Evolutionary conservation across 2,888 invertebrate species (phyloP).

Genomic region (Minunthozetes semirufus): DNA sequence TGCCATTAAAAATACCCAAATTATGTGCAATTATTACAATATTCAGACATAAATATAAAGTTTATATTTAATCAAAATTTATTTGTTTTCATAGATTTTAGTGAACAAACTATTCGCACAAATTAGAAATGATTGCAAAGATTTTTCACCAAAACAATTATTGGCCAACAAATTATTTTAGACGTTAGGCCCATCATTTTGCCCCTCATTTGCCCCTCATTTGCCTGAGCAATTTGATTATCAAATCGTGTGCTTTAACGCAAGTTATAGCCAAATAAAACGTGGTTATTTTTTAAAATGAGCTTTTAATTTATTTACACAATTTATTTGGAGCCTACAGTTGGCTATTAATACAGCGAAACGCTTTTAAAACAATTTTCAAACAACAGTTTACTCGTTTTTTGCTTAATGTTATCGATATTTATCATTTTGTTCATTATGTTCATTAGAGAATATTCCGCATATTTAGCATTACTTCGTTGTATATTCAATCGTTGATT

Average conservation of each 20-base stretch:
- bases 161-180: too few species aligned
- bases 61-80: background rate
- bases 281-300: too few species aligned
- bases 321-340: too few species aligned
- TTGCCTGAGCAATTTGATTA: too few species aligned
- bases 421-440: background rate
- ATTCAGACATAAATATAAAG: background rate
- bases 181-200: too few species aligned
- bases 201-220: too few species aligned
- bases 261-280: too few species aligned
- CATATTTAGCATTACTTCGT: background rate
- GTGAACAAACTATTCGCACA: too few species aligned
- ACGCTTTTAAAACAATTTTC: background rate
- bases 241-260: too few species aligned
- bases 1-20: background rate
- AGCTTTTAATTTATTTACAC: too few species aligned
- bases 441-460: background rate
- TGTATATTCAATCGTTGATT: background rate
- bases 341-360: background rate
- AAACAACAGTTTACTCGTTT: background rate
- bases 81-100: background rate
- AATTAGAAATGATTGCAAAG: too few species aligned
- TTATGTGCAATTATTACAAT: background rate
- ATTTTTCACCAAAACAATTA: too few species aligned
- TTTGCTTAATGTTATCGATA: background rate